A percentile compares a stretch with the other conserved stretches of the same genome.
These are phyloP conservation scores for Himalopsyche tibetana DNA, from an alignment of 2,888 invertebrate genomes.

Conservation along the genomic window DNA sequence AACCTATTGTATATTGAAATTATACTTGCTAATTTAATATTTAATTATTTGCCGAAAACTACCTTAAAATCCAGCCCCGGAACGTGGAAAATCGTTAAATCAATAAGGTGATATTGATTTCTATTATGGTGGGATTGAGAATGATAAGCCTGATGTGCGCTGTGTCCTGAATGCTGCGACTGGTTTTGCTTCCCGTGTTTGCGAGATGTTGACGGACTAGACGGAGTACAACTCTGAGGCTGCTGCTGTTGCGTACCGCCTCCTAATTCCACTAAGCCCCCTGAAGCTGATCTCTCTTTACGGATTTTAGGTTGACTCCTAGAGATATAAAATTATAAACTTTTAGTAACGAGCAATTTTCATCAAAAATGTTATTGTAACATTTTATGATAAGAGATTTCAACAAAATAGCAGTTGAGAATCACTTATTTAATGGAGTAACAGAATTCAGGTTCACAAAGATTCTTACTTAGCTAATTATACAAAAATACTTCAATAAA, in stretches of 20 bases:
- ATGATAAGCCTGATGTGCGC: constrained; percentile 67
- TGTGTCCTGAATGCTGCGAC: constrained; percentile 60
- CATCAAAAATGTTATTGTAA: no score
- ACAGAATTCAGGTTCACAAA: no score
- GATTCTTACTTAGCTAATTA: no score
- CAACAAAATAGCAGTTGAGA: no score
- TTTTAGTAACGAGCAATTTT: no score
- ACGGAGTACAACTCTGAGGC: constrained; percentile 56
- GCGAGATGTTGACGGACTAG: constrained; percentile 69
- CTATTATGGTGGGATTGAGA: constrained; percentile 68
- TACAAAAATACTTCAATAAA: no score
- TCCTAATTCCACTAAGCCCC: constrained; percentile 78
- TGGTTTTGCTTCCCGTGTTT: constrained; percentile 62
- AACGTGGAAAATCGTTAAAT: constrained; percentile 92
- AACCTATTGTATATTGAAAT: not conserved
- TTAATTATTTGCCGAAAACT: constrained; percentile 46
- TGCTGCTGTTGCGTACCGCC: constrained; percentile 65
- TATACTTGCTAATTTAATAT: not conserved
- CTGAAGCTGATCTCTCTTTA: constrained; percentile 84
- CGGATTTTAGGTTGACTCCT: constrained; percentile 80
- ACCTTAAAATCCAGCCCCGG: constrained; percentile 94
- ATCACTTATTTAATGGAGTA: no score
- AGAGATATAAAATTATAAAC: constrained; percentile 45
- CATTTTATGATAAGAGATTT: no score
- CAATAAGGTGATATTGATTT: constrained; percentile 78